Conservation (phyloP, 2,888 invertebrate species). For the Apeira syringaria region DNA sequence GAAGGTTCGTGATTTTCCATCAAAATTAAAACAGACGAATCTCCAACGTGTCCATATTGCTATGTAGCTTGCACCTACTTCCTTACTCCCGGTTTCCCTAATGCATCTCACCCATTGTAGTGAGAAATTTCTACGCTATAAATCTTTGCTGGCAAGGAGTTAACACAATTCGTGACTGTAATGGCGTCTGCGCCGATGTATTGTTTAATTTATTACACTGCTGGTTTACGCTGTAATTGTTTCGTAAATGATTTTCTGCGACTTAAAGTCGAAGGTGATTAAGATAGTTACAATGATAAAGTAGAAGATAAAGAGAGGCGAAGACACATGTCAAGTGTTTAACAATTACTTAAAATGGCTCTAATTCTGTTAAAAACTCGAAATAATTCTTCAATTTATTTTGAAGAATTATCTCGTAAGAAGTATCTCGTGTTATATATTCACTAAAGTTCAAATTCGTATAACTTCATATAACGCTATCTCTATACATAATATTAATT, state of each 20-base stretch:
- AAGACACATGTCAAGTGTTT: constrained; percentile 1
- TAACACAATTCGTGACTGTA: constrained; percentile 71
- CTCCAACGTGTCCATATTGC: too few relatives aligned
- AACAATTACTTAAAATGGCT: too few relatives aligned
- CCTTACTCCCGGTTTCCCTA: background rate
- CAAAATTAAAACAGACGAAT: too few relatives aligned
- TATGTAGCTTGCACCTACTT: too few relatives aligned
- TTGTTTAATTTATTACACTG: constrained; percentile 57
- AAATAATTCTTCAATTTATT: too few relatives aligned
- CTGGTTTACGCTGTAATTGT: constrained; percentile 47
- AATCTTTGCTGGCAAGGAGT: constrained; percentile 59
- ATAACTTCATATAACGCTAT: too few relatives aligned
- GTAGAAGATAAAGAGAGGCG: constrained; percentile 9
- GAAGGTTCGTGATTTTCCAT: too few relatives aligned
- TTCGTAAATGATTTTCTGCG: constrained; percentile 42
- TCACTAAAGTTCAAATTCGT: too few relatives aligned
- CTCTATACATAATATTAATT: too few relatives aligned
- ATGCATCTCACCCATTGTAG: constrained; percentile 5
- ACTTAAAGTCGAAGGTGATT: constrained; percentile 19
- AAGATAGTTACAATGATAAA: constrained; percentile 8
- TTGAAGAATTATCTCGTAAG: too few relatives aligned
- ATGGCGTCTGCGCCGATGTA: constrained; percentile 50
- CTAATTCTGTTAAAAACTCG: too few relatives aligned
- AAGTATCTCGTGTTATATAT: too few relatives aligned
- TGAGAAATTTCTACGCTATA: constrained; percentile 40